Evolutionary conservation across 1,140 invertebrate genomes (phyloP), one percentile per base, ranked within the genome.

Genomic region (Heliconius hewitsoni): DNA sequence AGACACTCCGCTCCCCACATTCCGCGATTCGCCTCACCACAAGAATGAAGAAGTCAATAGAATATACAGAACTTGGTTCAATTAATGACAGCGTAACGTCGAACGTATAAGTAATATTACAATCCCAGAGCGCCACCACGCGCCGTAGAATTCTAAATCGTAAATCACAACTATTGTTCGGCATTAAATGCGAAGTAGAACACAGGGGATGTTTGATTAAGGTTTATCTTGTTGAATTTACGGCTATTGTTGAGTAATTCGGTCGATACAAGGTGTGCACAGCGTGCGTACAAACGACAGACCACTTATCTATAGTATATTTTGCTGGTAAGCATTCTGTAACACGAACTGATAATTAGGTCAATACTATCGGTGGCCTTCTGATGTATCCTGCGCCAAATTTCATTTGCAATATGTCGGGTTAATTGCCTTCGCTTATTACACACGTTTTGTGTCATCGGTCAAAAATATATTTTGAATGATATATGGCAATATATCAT

Each of bases 81-180:
- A 78, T 76, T 78, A 78, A 78, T 74, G 73, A 79, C 72, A 46
- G 16, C 37, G 39, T 71, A 50, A 78, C 74, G 55, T 76, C 78
- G 76, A 80, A 82, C 83, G 82, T 85, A 88, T 88, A 90, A 90
- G 89, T 91, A 91, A 91, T 82, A 81, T 50, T 83, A 87, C 85
- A 88, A 91, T 88, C 84, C 85, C 83, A 81, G 73, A 77, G 83
- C 82, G 84, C 83, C 13, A 16, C 13, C 42, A 46, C 13, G 42
- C 85, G 81, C 76, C 83, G 84, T 87, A 84, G 85, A 88, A 86
- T 86, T 84, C 84, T 87, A 86, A 90, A 90, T 87, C 92, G 88
- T 93, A 94, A 94, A 94, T 94, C 89, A 93, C 86, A 91, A 92
- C 90, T 93, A 93, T 94, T 94, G 91, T 93, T 90, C 82, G 81